Percentiles rank a stretch among this genome's conserved stretches.
phyloP scores from a whole-genome alignment of 2,797 vertebrate species.

The Amblyopsis hoosieri region DNA sequence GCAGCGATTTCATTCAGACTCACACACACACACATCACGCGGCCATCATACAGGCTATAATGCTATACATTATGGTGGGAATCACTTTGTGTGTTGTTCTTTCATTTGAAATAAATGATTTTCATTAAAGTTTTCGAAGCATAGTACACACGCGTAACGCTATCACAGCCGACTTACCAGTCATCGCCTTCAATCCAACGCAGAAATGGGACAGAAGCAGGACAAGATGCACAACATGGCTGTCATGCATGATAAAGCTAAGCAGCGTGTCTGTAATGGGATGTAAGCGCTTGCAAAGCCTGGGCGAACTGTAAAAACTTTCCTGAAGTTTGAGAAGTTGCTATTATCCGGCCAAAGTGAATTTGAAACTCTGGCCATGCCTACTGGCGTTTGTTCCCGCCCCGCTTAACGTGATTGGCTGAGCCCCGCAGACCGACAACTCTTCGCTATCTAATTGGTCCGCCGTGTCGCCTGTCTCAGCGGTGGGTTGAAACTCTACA shows the following conservation, averaged over 20 bases:
- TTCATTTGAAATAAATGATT: neutral
- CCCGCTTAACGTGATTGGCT: conserved; percentile 53
- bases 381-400: conserved; percentile 42
- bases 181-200: conserved; percentile 64
- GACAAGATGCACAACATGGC: conserved; percentile 62
- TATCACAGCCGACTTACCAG: conserved; percentile 75
- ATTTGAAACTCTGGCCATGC: conserved; percentile 75
- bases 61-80: too few relatives aligned
- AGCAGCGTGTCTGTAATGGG: conserved; percentile 20
- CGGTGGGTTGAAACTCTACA: conserved; percentile 75
- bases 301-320: conserved; percentile 58
- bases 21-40: too few relatives aligned
- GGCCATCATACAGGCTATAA: too few relatives aligned
- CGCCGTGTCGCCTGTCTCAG: conserved; percentile 26
- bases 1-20: too few relatives aligned
- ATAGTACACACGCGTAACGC: conserved; percentile 9
- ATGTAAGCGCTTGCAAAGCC: conserved; percentile 35
- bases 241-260: conserved; percentile 77
- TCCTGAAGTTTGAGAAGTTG: conserved; percentile 78
- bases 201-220: conserved; percentile 72
- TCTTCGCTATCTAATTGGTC: conserved; percentile 43
- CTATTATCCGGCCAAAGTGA: conserved; percentile 76
- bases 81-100: too few relatives aligned
- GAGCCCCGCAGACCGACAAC: neutral
- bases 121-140: conserved; percentile 8